Evolutionary conservation across 2,888 invertebrate genomes (phyloP).

Genomic region (Melinopterus prodromus): DNA sequence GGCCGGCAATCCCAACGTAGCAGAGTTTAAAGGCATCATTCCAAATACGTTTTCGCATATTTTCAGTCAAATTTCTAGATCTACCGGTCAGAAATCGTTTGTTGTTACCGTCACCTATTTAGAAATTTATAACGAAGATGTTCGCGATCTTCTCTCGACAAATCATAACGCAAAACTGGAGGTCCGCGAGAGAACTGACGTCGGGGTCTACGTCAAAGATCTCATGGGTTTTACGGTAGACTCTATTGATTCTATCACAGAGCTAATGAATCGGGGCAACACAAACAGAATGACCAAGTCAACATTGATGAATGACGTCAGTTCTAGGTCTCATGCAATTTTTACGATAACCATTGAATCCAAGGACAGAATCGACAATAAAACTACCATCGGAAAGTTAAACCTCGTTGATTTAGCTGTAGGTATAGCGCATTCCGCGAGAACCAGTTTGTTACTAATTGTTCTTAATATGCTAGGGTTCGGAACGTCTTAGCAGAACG

Average conservation of each 20-base stretch:
- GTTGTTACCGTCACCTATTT: constrained; percentile 96
- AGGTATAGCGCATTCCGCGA: constrained; percentile 55
- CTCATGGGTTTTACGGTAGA: constrained; percentile 97
- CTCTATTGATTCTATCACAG: constrained; percentile 59
- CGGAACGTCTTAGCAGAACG: constrained; percentile 96
- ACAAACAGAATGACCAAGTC: constrained; percentile 91
- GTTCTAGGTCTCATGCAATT: constrained; percentile 97
- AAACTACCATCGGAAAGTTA: constrained; percentile 93
- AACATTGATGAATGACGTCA: constrained; percentile 97
- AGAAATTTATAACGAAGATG: constrained; percentile 99
- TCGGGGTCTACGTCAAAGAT: constrained; percentile 98
- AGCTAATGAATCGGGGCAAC: constrained; percentile 84
- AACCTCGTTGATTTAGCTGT: constrained; percentile 98
- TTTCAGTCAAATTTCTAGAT: constrained; percentile 96
- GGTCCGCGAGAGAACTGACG: constrained; percentile 94
- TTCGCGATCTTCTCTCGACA: constrained; percentile 88
- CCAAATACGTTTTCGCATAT: constrained; percentile 99
- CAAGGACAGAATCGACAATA: constrained; percentile 84
- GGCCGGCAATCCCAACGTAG: constrained; percentile 89
- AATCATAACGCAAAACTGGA: constrained; percentile 87
- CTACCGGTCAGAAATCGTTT: constrained; percentile 77
- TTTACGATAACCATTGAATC: constrained; percentile 98
- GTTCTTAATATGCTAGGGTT: constrained; percentile 72
- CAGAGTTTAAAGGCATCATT: constrained; percentile 94
- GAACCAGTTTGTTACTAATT: constrained; percentile 14